Base-by-base conservation (phyloP, 2,888 invertebrate species). In the Tipula unca region DNA sequence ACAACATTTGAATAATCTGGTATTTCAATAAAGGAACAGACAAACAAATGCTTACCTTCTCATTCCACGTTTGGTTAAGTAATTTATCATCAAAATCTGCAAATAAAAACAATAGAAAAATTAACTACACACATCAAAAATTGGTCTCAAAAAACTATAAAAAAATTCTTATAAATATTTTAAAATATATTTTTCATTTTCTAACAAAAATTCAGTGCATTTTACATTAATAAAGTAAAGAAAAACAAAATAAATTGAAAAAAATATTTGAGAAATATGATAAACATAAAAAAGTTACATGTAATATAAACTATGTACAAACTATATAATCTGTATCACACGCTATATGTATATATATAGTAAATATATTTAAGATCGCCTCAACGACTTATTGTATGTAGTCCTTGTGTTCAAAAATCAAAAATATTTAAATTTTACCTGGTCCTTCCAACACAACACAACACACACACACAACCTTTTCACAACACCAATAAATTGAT, bases 11-110 rank as follows among this genome's bases (percentile, higher is more conserved):
- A 32, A 32, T 6, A 32, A 6, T 32, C 32, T 2, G 32, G 32
- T 32, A 32, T n/a, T n/a, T n/a, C n/a, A 32, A 2, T 32, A 32
- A 32, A 32, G 6, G 5, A 32, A 32, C 4, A 1, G 6, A 32
- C 1, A 32, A 32, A 1, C 4, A 32, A 32, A 85, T 32, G 0
- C 88, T 89, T 91, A 91, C 90, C 90, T 90, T 90, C 88, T 90
- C 90, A 88, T 89, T 90, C 90, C 91, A 91, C 87, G 91, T 90
- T 87, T 89, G 89, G 88, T 89, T 90, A 89, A 89, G 90, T 87
- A 90, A 89, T 89, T 90, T 88, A 88, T 91, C 91, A 88, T 91
- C 91, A 88, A 90, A 91, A 90, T 91, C 91, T 90, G 90, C 87
- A 90, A 90, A 88, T 39, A 88, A 89, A 89, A 87, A 88, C 88